These are phyloP conservation scores for Pseudopipra pipra DNA, from an alignment of 2,113 vertebrate genomes.

Conservation along the genomic window DNA sequence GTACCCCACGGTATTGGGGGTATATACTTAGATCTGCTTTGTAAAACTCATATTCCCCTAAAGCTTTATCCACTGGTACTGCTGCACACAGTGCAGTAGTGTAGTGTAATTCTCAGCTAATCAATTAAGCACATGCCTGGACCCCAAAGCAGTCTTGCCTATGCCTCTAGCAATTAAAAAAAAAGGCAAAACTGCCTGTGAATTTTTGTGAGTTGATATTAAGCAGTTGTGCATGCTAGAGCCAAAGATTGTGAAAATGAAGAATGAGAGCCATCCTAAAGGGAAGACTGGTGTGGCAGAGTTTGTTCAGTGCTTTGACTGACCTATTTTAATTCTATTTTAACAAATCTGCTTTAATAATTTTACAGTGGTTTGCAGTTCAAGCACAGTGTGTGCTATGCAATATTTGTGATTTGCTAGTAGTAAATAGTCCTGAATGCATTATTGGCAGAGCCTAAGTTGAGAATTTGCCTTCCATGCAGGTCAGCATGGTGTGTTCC, in stretches of 20 bases:
- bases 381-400: background rate
- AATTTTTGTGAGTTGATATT: background rate
- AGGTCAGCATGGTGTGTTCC: background rate
- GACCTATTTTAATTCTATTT: background rate
- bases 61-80: background rate
- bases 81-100: background rate
- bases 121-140: background rate
- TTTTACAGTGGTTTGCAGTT: background rate
- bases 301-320: background rate
- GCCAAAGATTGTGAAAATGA: background rate
- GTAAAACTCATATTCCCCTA: background rate
- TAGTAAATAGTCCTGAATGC: background rate
- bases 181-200: background rate
- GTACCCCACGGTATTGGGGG: background rate
- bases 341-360: background rate
- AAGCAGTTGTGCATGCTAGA: background rate
- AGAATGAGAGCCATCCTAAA: background rate
- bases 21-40: background rate
- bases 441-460: background rate
- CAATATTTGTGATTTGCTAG: background rate
- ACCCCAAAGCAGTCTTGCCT: background rate
- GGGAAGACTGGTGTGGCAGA: background rate
- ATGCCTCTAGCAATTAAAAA: background rate
- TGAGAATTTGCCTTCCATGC: fast-evolving
- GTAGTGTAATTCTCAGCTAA: background rate